phyloP scores from a whole-genome alignment of 2,888 invertebrate genomes.

The Drosophila mayaguana region DNA sequence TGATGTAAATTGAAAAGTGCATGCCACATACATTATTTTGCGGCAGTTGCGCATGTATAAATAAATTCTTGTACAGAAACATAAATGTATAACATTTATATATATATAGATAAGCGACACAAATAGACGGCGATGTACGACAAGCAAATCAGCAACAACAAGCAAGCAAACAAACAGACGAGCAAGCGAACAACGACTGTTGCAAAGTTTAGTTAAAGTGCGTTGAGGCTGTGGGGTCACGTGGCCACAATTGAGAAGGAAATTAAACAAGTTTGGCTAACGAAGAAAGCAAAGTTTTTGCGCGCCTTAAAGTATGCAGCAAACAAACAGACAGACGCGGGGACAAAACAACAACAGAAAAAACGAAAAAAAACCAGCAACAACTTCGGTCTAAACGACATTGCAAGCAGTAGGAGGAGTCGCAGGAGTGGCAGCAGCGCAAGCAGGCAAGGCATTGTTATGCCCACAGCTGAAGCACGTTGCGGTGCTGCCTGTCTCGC shows the following conservation, averaged over 20 bases:
- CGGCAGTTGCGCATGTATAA: constrained; percentile 9
- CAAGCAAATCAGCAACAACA: constrained; percentile 53
- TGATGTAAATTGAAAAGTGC: constrained; percentile 60
- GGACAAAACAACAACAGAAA: constrained; percentile 9
- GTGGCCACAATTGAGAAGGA: constrained; percentile 75
- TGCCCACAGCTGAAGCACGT: constrained; percentile 22
- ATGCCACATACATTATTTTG: constrained; percentile 42
- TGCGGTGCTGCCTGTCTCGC: constrained; percentile 14
- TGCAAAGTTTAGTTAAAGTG: constrained; percentile 62
- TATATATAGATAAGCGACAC: not conserved
- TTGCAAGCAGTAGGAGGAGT: constrained; percentile 33
- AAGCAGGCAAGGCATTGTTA: constrained; percentile 45
- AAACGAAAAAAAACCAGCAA: constrained; percentile 31
- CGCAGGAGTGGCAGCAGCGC: constrained; percentile 9
- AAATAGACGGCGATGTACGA: constrained; percentile 27
- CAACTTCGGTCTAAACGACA: constrained; percentile 60
- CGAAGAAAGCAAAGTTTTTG: constrained; percentile 72
- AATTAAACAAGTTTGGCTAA: constrained; percentile 78
- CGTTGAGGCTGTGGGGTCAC: constrained; percentile 19
- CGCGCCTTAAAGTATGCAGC: constrained; percentile 76
- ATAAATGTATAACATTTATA: not conserved
- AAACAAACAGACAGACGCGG: constrained; percentile 47
- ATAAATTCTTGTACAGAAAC: not conserved
- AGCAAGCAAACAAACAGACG: constrained; percentile 24
- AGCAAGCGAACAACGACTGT: constrained; percentile 33